Evolutionary conservation across 2,888 invertebrate species (phyloP), one percentile per base, ranked within the genome.

Genomic region (Folsomia manolachei): DNA sequence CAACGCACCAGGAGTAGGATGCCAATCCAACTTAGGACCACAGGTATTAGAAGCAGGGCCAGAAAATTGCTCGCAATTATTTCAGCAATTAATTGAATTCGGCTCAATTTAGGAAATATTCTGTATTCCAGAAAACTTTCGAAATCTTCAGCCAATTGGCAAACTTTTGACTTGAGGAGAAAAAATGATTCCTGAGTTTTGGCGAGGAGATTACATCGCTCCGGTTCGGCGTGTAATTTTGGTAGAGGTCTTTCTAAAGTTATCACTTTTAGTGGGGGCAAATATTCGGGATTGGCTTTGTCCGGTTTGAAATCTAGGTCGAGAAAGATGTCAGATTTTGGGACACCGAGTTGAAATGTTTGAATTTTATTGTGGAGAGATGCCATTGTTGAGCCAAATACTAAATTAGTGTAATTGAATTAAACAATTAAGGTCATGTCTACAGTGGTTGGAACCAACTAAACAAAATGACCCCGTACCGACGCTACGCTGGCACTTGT

Each of bases 41-140:
- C 21, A 1, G 75, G 75, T 11, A 69, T 65, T 1, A 69, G 69
- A 51, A 69, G 21, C 24, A 73, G 9, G 63, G 71, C 62, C 23
- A 66, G 65, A n/a, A 75, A 63, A 21, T 73, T 73, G 52, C 73
- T 67, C 4, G 71, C 1, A 39, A 75, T 27, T 25, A 75, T 39
- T 70, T 75, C 75, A 53, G 70, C 9, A 9, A 71, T 18, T 19
- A 75, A 68, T 63, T 72, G 72, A 14, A 71, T 18, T n/a, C 68
- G 70, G n/a, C 53, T n/a, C n/a, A 75, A 19, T 24, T 70, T 68
- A 1, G 72, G 75, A 70, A 63, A 64, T 7, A 75, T 14, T 19
- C 66, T 68, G 11, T 64, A 19, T 7, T 64, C 2, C 4, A 64
- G 27, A 14, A 27, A 27, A 14, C 19, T 25, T 19, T 27, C 11